A percentile compares a stretch with the other conserved stretches of the same genome.
Evolutionary conservation across 2,888 invertebrate genomes (phyloP).

Genomic region (Imbricaverruca yamaguchii): DNA sequence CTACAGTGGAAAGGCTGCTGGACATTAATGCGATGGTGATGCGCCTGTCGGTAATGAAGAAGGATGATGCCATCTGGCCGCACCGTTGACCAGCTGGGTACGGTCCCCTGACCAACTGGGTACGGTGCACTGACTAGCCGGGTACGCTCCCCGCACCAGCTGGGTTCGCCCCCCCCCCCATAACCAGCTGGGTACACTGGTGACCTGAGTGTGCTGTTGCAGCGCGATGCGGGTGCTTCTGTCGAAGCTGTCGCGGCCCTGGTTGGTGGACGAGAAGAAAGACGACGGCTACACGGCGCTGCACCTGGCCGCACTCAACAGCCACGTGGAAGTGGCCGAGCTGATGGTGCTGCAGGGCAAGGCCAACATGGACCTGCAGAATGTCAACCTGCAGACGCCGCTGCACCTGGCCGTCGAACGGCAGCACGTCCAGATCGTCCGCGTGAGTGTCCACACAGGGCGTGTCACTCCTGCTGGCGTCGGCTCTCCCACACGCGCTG

Average conservation of each 20-base stretch:
- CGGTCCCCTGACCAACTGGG: too few species aligned
- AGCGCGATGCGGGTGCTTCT: slow-evolving; percentile 94
- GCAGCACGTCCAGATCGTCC: slow-evolving; percentile 95
- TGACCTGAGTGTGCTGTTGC: slow-evolving; percentile 31
- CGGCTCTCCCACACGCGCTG: too few species aligned
- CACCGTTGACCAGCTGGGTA: too few species aligned
- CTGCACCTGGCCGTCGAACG: slow-evolving; percentile 92
- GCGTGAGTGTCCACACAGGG: slow-evolving; percentile 49
- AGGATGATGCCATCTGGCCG: too few species aligned
- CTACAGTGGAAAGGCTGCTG: too few species aligned
- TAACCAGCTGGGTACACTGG: too few species aligned
- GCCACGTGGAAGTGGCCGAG: slow-evolving; percentile 94
- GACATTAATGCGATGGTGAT: too few species aligned
- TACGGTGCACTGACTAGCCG: too few species aligned
- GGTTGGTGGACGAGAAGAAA: slow-evolving; percentile 98
- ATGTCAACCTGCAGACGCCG: slow-evolving; percentile 82
- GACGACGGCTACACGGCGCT: slow-evolving; percentile 96
- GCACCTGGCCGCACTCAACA: slow-evolving; percentile 90
- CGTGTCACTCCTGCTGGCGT: too few species aligned
- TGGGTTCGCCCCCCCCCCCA: too few species aligned
- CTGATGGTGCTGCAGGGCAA: slow-evolving; percentile 61
- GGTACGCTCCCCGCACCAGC: too few species aligned
- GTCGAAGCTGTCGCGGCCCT: slow-evolving; percentile 83
- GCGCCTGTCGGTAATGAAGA: too few species aligned
- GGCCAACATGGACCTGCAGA: slow-evolving; percentile 90